Conservation (phyloP, 2,888 invertebrate genomes). For the Cantharis rustica region DNA sequence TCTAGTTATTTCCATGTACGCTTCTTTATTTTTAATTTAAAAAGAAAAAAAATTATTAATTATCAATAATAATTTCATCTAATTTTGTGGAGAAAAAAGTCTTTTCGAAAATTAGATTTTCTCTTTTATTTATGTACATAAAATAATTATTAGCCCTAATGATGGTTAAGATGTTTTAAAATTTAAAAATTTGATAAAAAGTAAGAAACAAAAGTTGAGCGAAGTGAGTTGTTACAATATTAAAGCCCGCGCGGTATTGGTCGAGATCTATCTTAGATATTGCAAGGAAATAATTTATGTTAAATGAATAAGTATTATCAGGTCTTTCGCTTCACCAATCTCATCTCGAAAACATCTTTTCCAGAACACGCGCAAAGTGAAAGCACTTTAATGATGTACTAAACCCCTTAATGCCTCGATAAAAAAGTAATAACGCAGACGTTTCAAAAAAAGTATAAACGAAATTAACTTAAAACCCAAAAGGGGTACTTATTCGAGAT, state of each 20-base stretch:
- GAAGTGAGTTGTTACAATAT: neutral
- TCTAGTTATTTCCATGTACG: no score
- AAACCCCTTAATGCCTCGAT: constrained; percentile 19
- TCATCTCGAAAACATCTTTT: constrained; percentile 15
- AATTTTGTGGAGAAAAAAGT: no score
- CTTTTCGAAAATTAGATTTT: no score
- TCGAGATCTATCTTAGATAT: neutral
- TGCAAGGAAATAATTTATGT: constrained; percentile 16
- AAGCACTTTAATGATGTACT: constrained; percentile 24
- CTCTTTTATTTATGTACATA: no score
- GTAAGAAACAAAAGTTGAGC: neutral
- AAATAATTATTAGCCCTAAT: no score
- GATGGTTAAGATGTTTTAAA: no score
- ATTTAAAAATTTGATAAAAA: neutral
- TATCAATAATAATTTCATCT: no score
- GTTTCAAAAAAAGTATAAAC: constrained; percentile 6
- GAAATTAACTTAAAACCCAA: constrained; percentile 9
- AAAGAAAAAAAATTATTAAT: no score
- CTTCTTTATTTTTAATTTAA: no score
- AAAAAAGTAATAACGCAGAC: constrained; percentile 19
- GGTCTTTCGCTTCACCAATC: constrained; percentile 18
- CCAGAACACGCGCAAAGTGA: constrained; percentile 16
- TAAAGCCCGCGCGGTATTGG: neutral
- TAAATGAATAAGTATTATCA: constrained; percentile 22
- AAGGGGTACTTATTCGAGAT: constrained; percentile 1